phyloP scores from a whole-genome alignment of 2,888 invertebrate species.

The Diarsia dahlii region DNA sequence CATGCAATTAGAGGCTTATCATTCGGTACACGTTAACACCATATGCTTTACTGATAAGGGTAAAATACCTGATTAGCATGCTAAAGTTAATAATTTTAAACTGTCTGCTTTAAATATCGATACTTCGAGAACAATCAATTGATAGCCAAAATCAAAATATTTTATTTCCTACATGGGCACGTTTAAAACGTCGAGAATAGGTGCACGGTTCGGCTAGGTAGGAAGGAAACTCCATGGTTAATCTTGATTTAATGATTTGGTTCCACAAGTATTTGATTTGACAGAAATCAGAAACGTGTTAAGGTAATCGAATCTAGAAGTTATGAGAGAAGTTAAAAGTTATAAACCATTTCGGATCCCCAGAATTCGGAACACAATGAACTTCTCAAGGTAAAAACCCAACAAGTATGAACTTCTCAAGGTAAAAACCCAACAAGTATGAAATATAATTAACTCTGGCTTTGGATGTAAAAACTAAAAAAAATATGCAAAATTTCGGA shows the following conservation, averaged over 20 bases:
- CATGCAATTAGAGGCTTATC: conserved; percentile 43
- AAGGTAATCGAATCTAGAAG: neutral
- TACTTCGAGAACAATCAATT: neutral
- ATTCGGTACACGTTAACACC: conserved; percentile 38
- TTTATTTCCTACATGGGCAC: no score
- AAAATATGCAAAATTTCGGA: neutral
- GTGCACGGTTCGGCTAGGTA: no score
- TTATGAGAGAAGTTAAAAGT: neutral
- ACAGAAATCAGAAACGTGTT: neutral
- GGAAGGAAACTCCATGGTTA: no score
- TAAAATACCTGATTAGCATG: conserved; percentile 28
- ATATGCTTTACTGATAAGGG: conserved; percentile 38
- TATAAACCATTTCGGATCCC: neutral
- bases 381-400: neutral
- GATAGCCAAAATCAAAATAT: no score
- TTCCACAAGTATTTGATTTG: no score
- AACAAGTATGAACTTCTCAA: neutral
- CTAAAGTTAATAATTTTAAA: conserved; percentile 1
- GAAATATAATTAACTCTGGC: neutral
- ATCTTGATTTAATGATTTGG: no score
- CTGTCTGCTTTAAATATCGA: neutral
- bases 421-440: neutral
- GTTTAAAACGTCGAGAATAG: no score
- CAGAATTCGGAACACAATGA: neutral
- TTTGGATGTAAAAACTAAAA: neutral